A percentile compares a stretch with the other conserved stretches of the same genome.
phyloP scores from a whole-genome alignment of 2,113 vertebrate genomes.

The Oreochromis niloticus region DNA sequence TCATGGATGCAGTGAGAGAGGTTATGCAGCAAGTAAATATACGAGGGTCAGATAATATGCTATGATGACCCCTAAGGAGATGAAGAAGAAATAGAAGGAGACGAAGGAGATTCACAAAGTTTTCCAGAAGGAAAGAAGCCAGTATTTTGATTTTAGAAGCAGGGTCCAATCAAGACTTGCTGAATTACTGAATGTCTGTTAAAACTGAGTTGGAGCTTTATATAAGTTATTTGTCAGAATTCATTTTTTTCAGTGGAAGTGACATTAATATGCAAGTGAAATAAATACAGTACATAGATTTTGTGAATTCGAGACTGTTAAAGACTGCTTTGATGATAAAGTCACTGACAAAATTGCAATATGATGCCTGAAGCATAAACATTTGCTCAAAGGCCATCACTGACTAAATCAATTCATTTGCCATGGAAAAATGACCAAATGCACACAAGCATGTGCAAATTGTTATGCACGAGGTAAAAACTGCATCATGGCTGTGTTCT shows the following conservation, averaged over 20 bases:
- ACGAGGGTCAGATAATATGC: neutral
- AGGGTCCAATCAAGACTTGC: neutral
- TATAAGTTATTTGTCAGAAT: neutral
- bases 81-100: neutral
- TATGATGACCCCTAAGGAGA: neutral
- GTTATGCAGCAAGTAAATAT: neutral
- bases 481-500: neutral
- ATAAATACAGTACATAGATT: neutral
- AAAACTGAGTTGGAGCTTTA: neutral
- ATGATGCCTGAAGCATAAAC: neutral
- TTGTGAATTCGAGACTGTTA: neutral
- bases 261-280: neutral
- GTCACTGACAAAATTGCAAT: neutral
- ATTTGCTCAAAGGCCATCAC: neutral
- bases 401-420: neutral
- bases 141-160: neutral
- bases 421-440: neutral
- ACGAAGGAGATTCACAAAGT: neutral
- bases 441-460: neutral
- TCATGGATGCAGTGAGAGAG: neutral
- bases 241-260: neutral
- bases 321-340: neutral
- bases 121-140: neutral
- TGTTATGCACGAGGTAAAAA: neutral
- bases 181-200: neutral